Evolutionary conservation across 2,113 vertebrate genomes (phyloP).

Genomic region (Thalassarche chlororhynchos): DNA sequence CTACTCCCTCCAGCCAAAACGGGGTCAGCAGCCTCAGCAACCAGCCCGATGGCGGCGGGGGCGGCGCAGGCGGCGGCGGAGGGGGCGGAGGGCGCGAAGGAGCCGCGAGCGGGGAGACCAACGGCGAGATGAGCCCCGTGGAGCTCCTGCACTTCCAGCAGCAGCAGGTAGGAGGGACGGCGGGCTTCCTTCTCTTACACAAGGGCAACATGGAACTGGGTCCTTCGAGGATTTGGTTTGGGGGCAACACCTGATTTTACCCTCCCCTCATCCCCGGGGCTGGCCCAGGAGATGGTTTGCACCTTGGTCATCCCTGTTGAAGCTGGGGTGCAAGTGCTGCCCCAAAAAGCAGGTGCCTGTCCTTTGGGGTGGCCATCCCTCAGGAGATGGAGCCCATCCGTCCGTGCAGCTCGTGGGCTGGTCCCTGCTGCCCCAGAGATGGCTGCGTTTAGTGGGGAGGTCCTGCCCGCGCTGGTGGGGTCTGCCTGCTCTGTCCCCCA

Average conservation of each 20-base stretch:
- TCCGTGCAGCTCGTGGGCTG: rapidly evolving
- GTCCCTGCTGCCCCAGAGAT: neutral
- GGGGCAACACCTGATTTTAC: rapidly evolving
- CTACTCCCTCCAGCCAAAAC: conserved; percentile 92
- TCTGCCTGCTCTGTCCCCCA: neutral
- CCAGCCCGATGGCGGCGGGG: conserved; percentile 86
- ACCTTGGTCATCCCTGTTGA: rapidly evolving
- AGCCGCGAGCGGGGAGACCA: conserved; percentile 86
- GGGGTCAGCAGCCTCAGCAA: conserved; percentile 96
- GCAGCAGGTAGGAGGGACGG: conserved; percentile 86
- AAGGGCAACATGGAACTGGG: rapidly evolving
- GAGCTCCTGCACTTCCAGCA: conserved; percentile 98
- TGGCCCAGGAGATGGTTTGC: neutral
- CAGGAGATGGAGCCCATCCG: rapidly evolving
- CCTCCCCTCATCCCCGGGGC: rapidly evolving
- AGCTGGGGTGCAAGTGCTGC: neutral
- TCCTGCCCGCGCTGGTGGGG: neutral
- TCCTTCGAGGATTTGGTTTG: rapidly evolving
- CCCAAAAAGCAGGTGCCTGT: neutral
- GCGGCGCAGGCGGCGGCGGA: conserved; percentile 47
- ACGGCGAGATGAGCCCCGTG: conserved; percentile 94
- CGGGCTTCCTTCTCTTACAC: rapidly evolving
- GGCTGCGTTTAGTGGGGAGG: neutral
- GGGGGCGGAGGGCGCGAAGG: conserved; percentile 64
- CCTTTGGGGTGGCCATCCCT: neutral